Evolutionary conservation across 2,113 vertebrate species (phyloP), one percentile per base, ranked within the genome.

Genomic region (Copsychus sechellarum): DNA sequence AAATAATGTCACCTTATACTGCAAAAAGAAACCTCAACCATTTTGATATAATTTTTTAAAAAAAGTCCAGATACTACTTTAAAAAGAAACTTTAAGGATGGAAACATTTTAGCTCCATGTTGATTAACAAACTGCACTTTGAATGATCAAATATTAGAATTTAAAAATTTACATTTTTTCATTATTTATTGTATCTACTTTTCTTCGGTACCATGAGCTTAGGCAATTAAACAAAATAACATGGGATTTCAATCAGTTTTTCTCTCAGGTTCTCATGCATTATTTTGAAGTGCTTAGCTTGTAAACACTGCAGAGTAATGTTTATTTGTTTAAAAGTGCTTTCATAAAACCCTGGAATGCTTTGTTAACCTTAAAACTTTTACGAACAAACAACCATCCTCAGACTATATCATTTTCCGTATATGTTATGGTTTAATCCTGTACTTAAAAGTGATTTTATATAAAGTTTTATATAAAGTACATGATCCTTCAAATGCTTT

Each of bases 271-370:
- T 92, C 84, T 91, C 92, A 95, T 90, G 85, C 71, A 81, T 73
- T 94, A 89, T 51, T 85, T 69, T 54, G 58, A 91, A 96, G 61
- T 86, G 60, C 88, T 92, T 92, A 89, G 88, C 80, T 95, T 81
- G 71, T 91, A 96, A 95, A 92, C 70, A 94, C 43, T 83, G 40
- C 31, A 81, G 66, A 36, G 38, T 50, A 79, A 82, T 81, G 84
- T 92, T 96, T 97, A 94, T 97, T 97, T 96, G 74, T 86, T 89
- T 93, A 66, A 95, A 95, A 91, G 38, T 78, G 70, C 88, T 96
- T 95, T 97, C 80, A 94, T 92, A 95, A 94, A 92, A 76, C 45
- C 66, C 33, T 92, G 95, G 94, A 95, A 97, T 96, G 87, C 87
- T 95, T 94, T 96, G 82, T 81, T 96, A 97, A 97, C 92, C 89